Evolutionary conservation across 2,113 vertebrate species (phyloP), one percentile per base, ranked within the genome.

Genomic region (Xenotilapia longispinis): DNA sequence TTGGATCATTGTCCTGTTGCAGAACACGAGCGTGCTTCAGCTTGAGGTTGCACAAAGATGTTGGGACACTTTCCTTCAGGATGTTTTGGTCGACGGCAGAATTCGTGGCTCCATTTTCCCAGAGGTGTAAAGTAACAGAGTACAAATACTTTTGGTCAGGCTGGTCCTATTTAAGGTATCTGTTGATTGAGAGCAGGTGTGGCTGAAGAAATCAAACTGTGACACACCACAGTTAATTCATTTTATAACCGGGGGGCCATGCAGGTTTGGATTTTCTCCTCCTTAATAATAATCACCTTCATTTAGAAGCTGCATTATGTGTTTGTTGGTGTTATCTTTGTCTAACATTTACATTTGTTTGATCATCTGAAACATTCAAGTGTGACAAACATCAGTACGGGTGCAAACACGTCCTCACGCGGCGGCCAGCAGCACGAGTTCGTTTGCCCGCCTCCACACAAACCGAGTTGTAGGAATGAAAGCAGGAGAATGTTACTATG

Each of bases 401-500:
- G 9, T 36, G 31, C 60, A 36, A 65, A 65, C 31, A 65, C 6
- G 4, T 63, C 11, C 9, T 63, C 58, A 63, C 58, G 0, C 45
- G 14, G 54, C 12, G 47, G 14, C 68, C 51, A 80, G 78, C 53
- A 51, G 70, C 87, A 63, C 19, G 4, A 1, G 58, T 57, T 82
- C 23, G 5, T 60, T 63, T n/a, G 81, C 47, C 68, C 42, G 60
- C 87, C 70, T 79, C 82, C 65, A 21, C 78, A 47, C 10, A 81
- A 81, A 45, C 57, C 2, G 10, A 21, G 70, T 80, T 45, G 57
- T 80, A 82, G 42, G 36, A 84, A 81, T 88, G 57, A 38, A 85
- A 82, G 84, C 4, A 3, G 68, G 70, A 85, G 86, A 45, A 78
- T 54, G 91, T 95, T 93, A 36, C 92, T 87, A 93, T 95, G 88